phyloP scores from a whole-genome alignment of 2,888 invertebrate species.

The Drosophila vallismaia region DNA sequence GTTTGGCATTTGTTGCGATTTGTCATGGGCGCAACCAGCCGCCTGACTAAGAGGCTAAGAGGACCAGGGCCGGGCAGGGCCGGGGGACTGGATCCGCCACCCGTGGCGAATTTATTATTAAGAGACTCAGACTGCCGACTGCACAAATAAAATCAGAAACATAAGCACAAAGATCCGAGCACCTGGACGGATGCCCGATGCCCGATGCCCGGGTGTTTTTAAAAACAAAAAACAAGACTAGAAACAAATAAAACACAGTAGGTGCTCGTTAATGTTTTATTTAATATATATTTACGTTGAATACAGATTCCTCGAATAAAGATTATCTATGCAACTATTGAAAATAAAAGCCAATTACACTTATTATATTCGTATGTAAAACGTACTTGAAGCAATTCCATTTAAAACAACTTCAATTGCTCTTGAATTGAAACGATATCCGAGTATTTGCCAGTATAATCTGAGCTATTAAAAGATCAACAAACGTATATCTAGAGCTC shows the following conservation, averaged over 20 bases:
- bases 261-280: not conserved
- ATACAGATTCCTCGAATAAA: not conserved
- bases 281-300: not conserved
- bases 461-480: slow-evolving; percentile 32
- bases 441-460: not conserved
- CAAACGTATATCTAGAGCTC: slow-evolving; percentile 4
- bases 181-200: slow-evolving; percentile 41
- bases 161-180: slow-evolving; percentile 43
- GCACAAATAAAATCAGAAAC: slow-evolving; percentile 56
- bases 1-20: slow-evolving; percentile 57
- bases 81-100: slow-evolving; percentile 44
- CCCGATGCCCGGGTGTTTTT: slow-evolving; percentile 17
- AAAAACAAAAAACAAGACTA: slow-evolving; percentile 15
- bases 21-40: slow-evolving; percentile 51
- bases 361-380: no score
- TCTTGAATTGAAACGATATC: not conserved
- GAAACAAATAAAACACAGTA: slow-evolving; percentile 13
- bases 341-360: not conserved
- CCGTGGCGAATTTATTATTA: slow-evolving; percentile 72
- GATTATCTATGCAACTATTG: not conserved
- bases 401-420: not conserved
- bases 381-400: not conserved
- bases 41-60: slow-evolving; percentile 26
- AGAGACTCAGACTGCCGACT: slow-evolving; percentile 35
- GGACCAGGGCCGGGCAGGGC: not conserved